Base-by-base conservation (phyloP, 2,113 vertebrate species). In the Phyllostomus hastatus region DNA sequence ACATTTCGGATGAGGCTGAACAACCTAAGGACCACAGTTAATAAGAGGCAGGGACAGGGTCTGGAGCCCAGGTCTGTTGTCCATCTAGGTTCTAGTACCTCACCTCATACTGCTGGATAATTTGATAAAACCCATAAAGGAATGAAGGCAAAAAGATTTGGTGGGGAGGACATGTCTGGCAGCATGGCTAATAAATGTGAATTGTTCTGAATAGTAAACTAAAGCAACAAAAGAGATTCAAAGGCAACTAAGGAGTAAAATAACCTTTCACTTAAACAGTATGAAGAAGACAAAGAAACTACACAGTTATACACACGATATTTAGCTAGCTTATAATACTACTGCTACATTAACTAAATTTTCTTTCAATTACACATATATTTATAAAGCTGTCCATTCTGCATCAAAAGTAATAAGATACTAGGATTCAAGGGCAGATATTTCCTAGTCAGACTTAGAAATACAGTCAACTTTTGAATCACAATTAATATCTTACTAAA, bases 401-500 rank as follows among this genome's bases (percentile, higher is more conserved):
- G 50, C 59, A 86, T 10, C 46, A 78, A 41, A 94, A 88, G 78
- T 64, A 96, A 84, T 46, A 14, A 41, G 61, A 86, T 46, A 41
- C 4, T 84, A 61, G 67, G 90, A 70, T 87, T 61, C 28, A 73
- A 66, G 43, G 54, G 59, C 86, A 88, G 91, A 79, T 43, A 82
- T 64, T 57, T 96, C 46, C 61, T 28, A 96, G 72, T 70, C 72
- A 93, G 78, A 95, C 61, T 82, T 38, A 92, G 81, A 96, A 66
- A 86, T 57, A 82, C 0, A 61, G 90, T 87, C 59, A 61, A 89
- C 24, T 88, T 96, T 61, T 35, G 73, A 94, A 83, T 89, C 79
- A 91, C 83, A 94, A 93, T 94, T 89, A 94, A 43, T 64, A 93
- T 80, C 72, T 88, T 79, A 73, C 73, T 81, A 96, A 95, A 90